Evolutionary conservation across 2,888 invertebrate species (phyloP), one percentile per base, ranked within the genome.

Genomic region (Mimumesa dahlbomi): DNA sequence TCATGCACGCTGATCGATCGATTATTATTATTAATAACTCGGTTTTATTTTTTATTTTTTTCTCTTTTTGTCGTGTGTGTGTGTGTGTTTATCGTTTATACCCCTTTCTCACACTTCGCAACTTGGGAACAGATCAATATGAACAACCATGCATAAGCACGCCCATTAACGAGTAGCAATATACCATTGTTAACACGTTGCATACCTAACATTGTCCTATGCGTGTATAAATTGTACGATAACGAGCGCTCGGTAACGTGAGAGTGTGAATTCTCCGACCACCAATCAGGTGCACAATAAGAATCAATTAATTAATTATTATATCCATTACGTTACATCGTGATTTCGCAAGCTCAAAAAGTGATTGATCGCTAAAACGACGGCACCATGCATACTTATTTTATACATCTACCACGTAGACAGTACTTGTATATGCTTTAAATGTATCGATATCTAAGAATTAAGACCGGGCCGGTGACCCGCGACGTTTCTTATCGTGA

Each of bases 321-420:
- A 68, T 48, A 48, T 63, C 42, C 50, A 62, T 42, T 52, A 59
- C 42, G 34, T 54, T 65, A 59, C 54, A 66, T 43, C 61, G 52
- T 58, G 59, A 61, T 65, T 58, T 72, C 54, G 70, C 77, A 81
- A 84, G 76, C 78, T 70, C 76, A 75, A 69, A 46, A 50, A 65
- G 53, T 73, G 77, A 75, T 72, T 69, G 79, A 79, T 81, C 74
- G 74, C 82, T 79, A 75, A 76, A 75, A 82, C 75, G 77, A 77
- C 77, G 79, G 77, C 78, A 69, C 71, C 79, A 79, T 82, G 79
- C 79, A 75, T 82, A 79, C 42, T 48, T 71, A 5, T 25, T 25
- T 25, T 7, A 25, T 75, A 82, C 63, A 80, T 64, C 75, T 69
- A 80, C 73, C 49, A 75, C 58, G 72, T 79, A 78, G 54, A 73